Evolutionary conservation across 2,888 invertebrate genomes (phyloP), one percentile per base, ranked within the genome.

Genomic region (Pimpla rufipes): DNA sequence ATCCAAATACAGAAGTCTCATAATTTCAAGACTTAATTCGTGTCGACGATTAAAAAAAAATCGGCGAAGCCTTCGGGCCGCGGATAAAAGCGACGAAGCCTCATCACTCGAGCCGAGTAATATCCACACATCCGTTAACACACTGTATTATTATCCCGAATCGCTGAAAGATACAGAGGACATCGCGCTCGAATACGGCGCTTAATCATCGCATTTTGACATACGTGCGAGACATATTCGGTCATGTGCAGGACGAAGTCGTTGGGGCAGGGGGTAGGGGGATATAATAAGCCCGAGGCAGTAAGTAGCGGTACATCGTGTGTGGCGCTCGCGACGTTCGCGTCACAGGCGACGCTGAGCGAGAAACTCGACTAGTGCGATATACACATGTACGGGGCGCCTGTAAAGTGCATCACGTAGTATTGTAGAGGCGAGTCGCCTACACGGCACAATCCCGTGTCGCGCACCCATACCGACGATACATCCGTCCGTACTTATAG

Each of bases 281-380:
- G 84, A 90, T 90, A 90, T 91, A 90, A 91, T 91, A 91, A 90
- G 90, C 91, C 91, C 86, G 88, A 88, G 91, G 91, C 91, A 88
- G 71, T 82, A 77, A 52, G 35, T 59, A 80, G 59, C 62, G 59
- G 67, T 67, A 76, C 77, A 45, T 35, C 59, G 47, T 74, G 11
- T 59, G 42, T 40, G 35, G 45, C 2, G 29, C 29, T 57, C 11
- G 16, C 40, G 55, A 85, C 88, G 88, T 89, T 90, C 89, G 87
- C 86, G 87, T 90, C 87, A 88, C 79, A 89, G 87, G 87, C 89
- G 85, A 88, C 62, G 66, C 85, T 73, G 74, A 62, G 62, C 18
- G 74, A 47, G 50, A 50, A 74, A 62, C 13, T 45, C 11, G 59
- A 7, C 62, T 45, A 18, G 35, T 35, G 62, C 21, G 1, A 21